A percentile compares a stretch with the other conserved stretches of the same genome.
Evolutionary conservation across 2,888 invertebrate species (phyloP).

Genomic region (Diadegma fenestrale): DNA sequence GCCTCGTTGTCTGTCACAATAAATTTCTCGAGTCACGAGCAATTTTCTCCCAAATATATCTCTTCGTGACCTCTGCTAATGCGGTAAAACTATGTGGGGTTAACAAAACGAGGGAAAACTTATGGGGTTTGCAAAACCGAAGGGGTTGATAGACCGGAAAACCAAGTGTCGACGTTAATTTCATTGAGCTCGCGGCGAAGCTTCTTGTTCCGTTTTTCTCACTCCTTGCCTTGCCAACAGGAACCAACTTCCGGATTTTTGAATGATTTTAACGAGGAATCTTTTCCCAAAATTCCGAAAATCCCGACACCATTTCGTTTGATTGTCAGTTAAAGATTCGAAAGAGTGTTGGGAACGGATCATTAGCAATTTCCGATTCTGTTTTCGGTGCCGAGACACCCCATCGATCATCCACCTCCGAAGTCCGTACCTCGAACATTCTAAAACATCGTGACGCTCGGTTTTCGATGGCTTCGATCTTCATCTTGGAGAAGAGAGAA

Average conservation of each 20-base stretch:
- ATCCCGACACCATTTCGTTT: neutral
- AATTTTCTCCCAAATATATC: slow-evolving; percentile 66
- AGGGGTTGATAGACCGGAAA: slow-evolving; percentile 8
- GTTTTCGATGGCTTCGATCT: slow-evolving; percentile 27
- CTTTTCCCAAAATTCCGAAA: neutral
- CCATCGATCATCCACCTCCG: slow-evolving; percentile 63
- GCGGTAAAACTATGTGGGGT: slow-evolving; percentile 35
- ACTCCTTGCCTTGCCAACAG: slow-evolving; percentile 40
- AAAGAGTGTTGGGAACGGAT: slow-evolving; percentile 35
- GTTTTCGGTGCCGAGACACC: slow-evolving; percentile 39
- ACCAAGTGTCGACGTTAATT: slow-evolving; percentile 47
- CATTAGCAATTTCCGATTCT: slow-evolving; percentile 66
- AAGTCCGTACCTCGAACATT: slow-evolving; percentile 23
- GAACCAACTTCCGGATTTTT: slow-evolving; percentile 44
- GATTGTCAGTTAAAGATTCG: neutral
- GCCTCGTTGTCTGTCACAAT: slow-evolving; percentile 55
- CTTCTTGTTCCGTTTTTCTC: slow-evolving; percentile 29
- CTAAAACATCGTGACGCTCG: slow-evolving; percentile 16
- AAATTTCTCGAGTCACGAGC: slow-evolving; percentile 65
- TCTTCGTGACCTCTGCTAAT: slow-evolving; percentile 41
- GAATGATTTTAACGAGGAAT: no score
- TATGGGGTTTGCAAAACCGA: slow-evolving; percentile 1
- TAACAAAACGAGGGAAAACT: slow-evolving; percentile 36
- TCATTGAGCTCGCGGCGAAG: slow-evolving; percentile 22
- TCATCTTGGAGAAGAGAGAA: neutral